Evolutionary conservation across 2,797 vertebrate genomes (phyloP), one percentile per base, ranked within the genome.

Genomic region (Pangasius mekongensis): DNA sequence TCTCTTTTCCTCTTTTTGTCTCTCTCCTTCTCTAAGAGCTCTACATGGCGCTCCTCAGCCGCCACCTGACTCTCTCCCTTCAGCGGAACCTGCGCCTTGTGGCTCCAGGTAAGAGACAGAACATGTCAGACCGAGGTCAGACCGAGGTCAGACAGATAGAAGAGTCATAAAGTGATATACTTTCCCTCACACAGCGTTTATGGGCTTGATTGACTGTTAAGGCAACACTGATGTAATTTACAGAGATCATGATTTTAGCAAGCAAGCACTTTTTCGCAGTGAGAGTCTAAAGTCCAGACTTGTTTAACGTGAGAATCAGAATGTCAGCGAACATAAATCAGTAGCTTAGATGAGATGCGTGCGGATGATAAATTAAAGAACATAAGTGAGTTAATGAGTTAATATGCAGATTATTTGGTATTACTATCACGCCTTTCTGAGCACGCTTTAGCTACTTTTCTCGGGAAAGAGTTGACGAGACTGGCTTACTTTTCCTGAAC

Each of bases 1-100:
- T 86, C 47, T 87, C 83, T 84, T 16, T 52, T 20, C 58, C 33
- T 69, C 71, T n/a, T 16, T 10, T 47, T 13, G 9, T 24, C 56
- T 87, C 43, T 71, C 69, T 82, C n/a, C 86, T 71, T 22, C 2
- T 87, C 22, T 73, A 56, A 77, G 54, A 67, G 78, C 47, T 83
- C 77, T 89, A 43, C 92, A 99, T 99, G 98, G 97, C 96, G 0
- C 80, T 98, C 91, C 95, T 98, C 58, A 93, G 95, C 89, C 95
- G 95, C 71, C 96, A 95, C 67, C 92, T 98, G 73, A 90, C 93
- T 9, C 90, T 94, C 89, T 94, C 94, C 54, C 90, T 97, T 90
- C 96, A 96, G 89, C 96, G 95, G 56, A 97, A 92, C 92, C 90
- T 95, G 87, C 94, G 93, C 85, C 93, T 97, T n/a, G 92, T 94